Base-by-base conservation (phyloP, 1,140 invertebrate genomes). In the Microplitis mediator region DNA sequence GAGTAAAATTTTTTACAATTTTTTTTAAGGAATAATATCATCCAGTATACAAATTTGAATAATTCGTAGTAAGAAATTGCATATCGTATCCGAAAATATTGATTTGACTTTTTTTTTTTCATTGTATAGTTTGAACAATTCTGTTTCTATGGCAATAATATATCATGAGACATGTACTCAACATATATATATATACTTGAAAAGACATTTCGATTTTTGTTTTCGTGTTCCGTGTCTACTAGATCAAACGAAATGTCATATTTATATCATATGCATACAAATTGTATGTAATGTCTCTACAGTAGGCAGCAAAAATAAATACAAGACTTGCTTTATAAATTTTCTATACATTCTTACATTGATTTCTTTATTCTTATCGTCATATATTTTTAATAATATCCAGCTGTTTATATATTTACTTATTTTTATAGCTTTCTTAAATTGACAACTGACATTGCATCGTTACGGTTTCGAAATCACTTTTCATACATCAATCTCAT, bases 81-180 rank as follows among this genome's bases (percentile, higher is more conserved):
- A 36, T 11, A 64, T 50, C 2, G 51, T 71, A 71, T 71, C 62
- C 65, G 70, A 65, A 71, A 71, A 71, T 71, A 71, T 71, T n/a
- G 58, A 71, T 71, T 63, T 71, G 23, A 50, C 34, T 50, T 71
- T 14, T 16, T 51, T n/a, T 16, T 35, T 14, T 65, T 52, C 14
- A 36, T 14, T 14, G 52, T 54, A 54, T 54, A 54, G 5, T 16
- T 54, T 54, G 13, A 54, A 16, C 16, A n/a, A 54, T 54, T 5
- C 52, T 14, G 5, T 54, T 54, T 54, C 16, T 54, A 14, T 54
- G 52, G 13, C 52, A 16, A 54, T 54, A 14, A 54, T 54, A n/a
- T 14, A 4, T n/a, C 5, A 14, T 54, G 1, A n/a, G n/a, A 5
- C 45, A 50, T 54, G n/a, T 54, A 54, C 16, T 54, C 14, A 13